Percentiles rank a stretch among this genome's conserved stretches.
phyloP scores from a whole-genome alignment of 2,113 vertebrate species.

The Uropsilus gracilis region DNA sequence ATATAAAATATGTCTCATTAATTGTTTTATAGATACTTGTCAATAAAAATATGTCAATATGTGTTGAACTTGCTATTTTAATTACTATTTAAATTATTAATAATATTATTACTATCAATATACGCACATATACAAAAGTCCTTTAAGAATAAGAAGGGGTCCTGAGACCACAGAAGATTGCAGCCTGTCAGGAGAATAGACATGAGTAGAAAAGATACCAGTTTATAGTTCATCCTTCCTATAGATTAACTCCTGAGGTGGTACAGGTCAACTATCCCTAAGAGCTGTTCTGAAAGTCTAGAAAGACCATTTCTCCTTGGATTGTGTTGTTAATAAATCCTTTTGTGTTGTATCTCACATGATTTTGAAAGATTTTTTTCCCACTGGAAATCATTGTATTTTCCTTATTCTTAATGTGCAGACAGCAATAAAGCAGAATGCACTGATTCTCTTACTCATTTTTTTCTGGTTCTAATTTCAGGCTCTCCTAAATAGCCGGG shows the following conservation, averaged over 20 bases:
- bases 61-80: neutral
- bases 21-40: neutral
- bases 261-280: neutral
- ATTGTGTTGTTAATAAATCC: neutral
- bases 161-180: neutral
- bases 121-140: neutral
- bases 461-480: conserved; percentile 83
- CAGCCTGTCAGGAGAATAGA: neutral
- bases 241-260: neutral
- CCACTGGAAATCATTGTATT: neutral
- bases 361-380: neutral
- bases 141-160: neutral
- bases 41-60: neutral
- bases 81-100: neutral
- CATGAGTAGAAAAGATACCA: neutral
- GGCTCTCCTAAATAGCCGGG: conserved; percentile 91
- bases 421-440: neutral
- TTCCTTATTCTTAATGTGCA: neutral
- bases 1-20: neutral
- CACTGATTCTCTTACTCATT: neutral
- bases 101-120: neutral
- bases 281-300: neutral
- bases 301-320: neutral
- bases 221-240: neutral
- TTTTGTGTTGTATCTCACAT: neutral